Conservation (phyloP, 2,113 vertebrate genomes). For the Monopterus albus region DNA sequence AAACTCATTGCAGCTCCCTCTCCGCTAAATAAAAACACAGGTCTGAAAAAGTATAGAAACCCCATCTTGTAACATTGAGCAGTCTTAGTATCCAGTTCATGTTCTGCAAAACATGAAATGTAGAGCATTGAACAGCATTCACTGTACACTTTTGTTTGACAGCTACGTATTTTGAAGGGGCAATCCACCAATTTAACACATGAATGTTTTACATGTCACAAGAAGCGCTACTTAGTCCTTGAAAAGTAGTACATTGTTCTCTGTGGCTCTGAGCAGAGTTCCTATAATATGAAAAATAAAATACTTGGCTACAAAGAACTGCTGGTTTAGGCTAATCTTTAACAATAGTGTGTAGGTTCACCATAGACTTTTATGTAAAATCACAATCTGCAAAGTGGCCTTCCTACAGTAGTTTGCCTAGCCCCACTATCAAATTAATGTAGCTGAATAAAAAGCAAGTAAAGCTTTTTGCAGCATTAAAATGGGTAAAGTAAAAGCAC, state of each 20-base stretch:
- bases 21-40: background rate
- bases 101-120: background rate
- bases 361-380: background rate
- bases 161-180: background rate
- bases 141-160: background rate
- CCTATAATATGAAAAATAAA: no score
- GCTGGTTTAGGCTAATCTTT: no score
- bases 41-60: background rate
- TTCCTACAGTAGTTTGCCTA: no score
- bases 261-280: no score
- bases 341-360: no score
- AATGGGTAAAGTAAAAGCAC: background rate
- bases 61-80: background rate
- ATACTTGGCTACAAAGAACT: no score
- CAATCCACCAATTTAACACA: background rate
- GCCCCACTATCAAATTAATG: no score
- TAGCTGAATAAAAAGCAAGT: no score
- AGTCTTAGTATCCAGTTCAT: no score
- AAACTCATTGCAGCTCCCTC: background rate
- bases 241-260: no score
- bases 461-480: no score
- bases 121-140: background rate
- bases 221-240: no score
- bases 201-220: background rate
- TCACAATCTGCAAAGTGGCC: background rate